phyloP scores from a whole-genome alignment of 2,888 invertebrate species.

The Fabriciana adippe region DNA sequence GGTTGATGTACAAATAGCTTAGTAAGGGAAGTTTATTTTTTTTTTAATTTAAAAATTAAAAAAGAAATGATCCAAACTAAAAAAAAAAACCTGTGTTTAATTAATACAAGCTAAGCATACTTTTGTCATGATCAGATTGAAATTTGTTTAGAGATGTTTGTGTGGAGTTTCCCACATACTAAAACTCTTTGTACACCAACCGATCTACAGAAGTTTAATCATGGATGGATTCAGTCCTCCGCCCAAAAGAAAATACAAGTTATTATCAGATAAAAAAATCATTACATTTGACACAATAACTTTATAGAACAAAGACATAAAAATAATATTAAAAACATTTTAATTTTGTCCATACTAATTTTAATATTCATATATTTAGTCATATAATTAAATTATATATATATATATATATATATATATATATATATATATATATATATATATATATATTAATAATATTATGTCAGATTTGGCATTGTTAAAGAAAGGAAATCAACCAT shows the following conservation, averaged over 20 bases:
- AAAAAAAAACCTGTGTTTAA: too few species aligned
- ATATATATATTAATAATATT: neutral
- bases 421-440: neutral
- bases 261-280: constrained; percentile 4
- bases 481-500: constrained; percentile 1
- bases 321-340: constrained; percentile 20
- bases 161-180: neutral
- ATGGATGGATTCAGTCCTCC: constrained; percentile 56
- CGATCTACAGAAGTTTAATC: constrained; percentile 47
- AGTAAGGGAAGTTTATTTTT: neutral
- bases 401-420: neutral
- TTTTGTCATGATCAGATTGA: too few species aligned
- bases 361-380: constrained; percentile 7
- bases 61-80: too few species aligned
- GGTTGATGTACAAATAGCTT: constrained; percentile 13
- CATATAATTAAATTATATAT: constrained; percentile 2
- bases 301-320: constrained; percentile 13
- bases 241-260: constrained; percentile 24
- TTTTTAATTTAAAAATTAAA: neutral
- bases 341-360: constrained; percentile 18
- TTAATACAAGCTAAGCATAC: too few species aligned
- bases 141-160: neutral
- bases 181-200: constrained; percentile 5
- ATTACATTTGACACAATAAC: constrained; percentile 6
- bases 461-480: constrained; percentile 12